A percentile compares a stretch with the other conserved stretches of the same genome.
Evolutionary conservation across 2,888 invertebrate genomes (phyloP).

Genomic region (Calliphora vomitoria): DNA sequence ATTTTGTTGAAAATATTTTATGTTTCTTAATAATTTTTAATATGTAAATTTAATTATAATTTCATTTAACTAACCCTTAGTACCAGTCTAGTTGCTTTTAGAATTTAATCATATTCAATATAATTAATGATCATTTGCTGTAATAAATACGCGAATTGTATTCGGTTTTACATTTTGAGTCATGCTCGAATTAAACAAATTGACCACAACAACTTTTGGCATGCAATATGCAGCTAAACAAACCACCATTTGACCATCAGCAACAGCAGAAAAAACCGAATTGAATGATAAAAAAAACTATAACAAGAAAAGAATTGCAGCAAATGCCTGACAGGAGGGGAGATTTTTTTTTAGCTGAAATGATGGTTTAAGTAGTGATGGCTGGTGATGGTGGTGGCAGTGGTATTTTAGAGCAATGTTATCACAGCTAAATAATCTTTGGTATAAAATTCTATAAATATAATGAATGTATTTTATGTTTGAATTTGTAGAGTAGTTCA

Average conservation of each 20-base stretch:
- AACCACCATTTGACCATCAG: constrained; percentile 75
- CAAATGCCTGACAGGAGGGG: constrained; percentile 26
- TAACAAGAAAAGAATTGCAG: constrained; percentile 43
- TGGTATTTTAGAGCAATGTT: constrained; percentile 78
- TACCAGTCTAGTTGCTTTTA: not conserved
- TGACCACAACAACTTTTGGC: constrained; percentile 72
- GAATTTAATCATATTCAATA: constrained; percentile 69
- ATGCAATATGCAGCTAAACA: constrained; percentile 61
- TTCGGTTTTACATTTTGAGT: constrained; percentile 71
- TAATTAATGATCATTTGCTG: constrained; percentile 72
- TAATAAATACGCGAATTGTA: constrained; percentile 73
- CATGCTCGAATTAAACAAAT: constrained; percentile 74
- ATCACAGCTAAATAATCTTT: constrained; percentile 84
- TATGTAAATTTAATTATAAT: constrained; percentile 55
- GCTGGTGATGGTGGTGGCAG: constrained; percentile 40
- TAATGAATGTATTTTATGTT: constrained; percentile 43
- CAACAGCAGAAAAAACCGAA: constrained; percentile 55
- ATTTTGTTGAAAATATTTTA: constrained; percentile 2
- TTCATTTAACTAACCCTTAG: constrained; percentile 36
- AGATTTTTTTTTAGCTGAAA: constrained; percentile 15
- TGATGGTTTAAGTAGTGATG: constrained; percentile 43
- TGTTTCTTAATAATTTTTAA: constrained; percentile 20
- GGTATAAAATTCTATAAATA: constrained; percentile 65
- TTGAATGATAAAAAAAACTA: constrained; percentile 46
- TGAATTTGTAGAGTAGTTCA: constrained; percentile 50